A percentile compares a stretch with the other conserved stretches of the same genome.
Conservation (phyloP, 2,113 vertebrate species). For the Narcine bancroftii region DNA sequence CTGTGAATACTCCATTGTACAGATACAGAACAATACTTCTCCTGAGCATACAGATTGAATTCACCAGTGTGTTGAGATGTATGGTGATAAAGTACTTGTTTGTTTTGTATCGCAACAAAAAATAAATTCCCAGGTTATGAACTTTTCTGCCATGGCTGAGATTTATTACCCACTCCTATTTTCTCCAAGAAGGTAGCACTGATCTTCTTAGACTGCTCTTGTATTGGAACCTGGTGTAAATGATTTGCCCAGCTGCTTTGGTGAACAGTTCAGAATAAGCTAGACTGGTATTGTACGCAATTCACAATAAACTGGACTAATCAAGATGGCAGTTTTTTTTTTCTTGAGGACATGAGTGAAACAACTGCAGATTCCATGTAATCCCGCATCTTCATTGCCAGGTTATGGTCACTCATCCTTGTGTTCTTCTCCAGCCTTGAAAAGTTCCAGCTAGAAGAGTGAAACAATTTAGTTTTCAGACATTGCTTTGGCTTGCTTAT, state of each 20-base stretch:
- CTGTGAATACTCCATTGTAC: constrained; percentile 46
- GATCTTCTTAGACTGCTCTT: background rate
- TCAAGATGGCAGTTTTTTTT: background rate
- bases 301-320: background rate
- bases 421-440: background rate
- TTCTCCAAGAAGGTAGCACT: background rate
- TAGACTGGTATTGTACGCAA: no score
- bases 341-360: background rate
- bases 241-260: background rate
- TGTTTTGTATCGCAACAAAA: background rate
- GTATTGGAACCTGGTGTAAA: background rate
- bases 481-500: background rate
- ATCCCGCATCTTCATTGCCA: background rate
- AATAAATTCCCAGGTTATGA: background rate
- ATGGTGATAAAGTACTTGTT: background rate
- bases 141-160: background rate
- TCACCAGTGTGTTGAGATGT: background rate
- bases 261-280: no score
- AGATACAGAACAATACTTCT: background rate
- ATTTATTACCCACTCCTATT: background rate
- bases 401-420: background rate
- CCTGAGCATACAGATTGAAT: background rate
- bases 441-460: background rate
- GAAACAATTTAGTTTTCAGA: background rate
- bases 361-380: background rate